phyloP scores from a whole-genome alignment of 92 coral and sea anemone species.

The Porites evermanni region DNA sequence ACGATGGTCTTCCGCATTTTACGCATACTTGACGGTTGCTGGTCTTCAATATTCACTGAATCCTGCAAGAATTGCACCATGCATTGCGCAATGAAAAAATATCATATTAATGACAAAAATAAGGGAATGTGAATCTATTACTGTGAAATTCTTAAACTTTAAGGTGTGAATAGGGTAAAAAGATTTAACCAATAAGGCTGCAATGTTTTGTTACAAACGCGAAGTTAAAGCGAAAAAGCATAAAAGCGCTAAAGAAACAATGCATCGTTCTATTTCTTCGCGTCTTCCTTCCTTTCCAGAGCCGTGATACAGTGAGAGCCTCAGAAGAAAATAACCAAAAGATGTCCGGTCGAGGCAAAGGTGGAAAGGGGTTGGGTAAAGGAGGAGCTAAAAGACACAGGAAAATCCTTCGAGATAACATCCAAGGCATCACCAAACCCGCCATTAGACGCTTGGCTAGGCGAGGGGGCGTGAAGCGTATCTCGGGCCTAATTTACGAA shows the following conservation, averaged over 20 bases:
- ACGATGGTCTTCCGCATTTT: no score
- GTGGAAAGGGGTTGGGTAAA: conserved; percentile 79
- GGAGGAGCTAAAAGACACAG: conserved; percentile 94
- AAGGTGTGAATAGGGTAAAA: background rate
- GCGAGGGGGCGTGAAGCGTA: conserved; percentile 87
- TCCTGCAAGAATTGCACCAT: no score
- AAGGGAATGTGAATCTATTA: no score
- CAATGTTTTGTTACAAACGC: background rate
- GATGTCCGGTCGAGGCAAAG: conserved; percentile 85
- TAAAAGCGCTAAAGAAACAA: background rate
- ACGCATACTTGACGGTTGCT: no score
- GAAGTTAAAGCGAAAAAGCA: background rate
- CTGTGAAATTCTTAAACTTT: no score
- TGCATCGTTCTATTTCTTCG: background rate
- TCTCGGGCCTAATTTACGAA: conserved; percentile 91
- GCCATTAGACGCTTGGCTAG: conserved; percentile 89
- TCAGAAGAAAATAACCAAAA: background rate
- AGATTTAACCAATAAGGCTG: background rate
- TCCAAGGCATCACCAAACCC: conserved; percentile 89
- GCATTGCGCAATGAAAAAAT: no score
- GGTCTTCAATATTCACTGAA: no score
- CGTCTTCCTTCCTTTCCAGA: background rate
- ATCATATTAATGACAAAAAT: no score
- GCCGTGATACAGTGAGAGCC: background rate
- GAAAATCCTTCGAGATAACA: conserved; percentile 89